These are phyloP conservation scores for Aythya baeri DNA, from an alignment of 2,113 vertebrate species.

Conservation along the genomic window DNA sequence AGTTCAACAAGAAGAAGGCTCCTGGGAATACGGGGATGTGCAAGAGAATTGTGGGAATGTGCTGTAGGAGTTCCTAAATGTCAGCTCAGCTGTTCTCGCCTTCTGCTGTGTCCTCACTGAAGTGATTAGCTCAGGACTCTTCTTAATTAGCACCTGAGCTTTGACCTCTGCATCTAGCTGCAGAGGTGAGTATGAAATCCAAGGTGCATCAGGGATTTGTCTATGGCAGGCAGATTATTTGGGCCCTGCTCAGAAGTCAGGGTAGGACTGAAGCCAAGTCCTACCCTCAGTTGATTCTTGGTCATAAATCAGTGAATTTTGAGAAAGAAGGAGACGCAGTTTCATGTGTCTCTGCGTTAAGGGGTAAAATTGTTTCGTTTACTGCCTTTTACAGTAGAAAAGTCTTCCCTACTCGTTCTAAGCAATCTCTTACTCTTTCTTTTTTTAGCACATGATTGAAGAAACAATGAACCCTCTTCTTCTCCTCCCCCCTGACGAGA, in stretches of 20 bases:
- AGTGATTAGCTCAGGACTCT: constrained; percentile 34
- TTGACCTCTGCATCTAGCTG: background rate
- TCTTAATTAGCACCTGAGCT: background rate
- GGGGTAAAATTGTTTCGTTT: background rate
- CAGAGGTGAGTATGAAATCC: background rate
- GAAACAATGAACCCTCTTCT: constrained; percentile 52
- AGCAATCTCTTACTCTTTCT: background rate
- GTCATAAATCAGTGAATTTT: background rate
- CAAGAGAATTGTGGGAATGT: constrained; percentile 24
- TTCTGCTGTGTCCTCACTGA: background rate
- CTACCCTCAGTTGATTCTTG: background rate
- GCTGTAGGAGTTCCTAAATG: constrained; percentile 13
- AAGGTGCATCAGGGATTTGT: background rate
- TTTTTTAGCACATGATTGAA: constrained; percentile 40
- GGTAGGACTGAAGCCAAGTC: background rate
- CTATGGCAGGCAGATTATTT: background rate
- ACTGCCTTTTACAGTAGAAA: background rate
- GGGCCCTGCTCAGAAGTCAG: background rate
- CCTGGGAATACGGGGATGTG: background rate
- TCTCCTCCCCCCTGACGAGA: background rate
- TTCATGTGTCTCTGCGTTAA: background rate
- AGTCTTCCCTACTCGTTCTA: background rate
- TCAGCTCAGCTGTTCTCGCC: constrained; percentile 5
- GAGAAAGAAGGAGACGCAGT: background rate
- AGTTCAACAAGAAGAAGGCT: constrained; percentile 3